Base-by-base conservation (phyloP, 2,797 vertebrate genomes). In the Chelidonichthys spinosus region DNA sequence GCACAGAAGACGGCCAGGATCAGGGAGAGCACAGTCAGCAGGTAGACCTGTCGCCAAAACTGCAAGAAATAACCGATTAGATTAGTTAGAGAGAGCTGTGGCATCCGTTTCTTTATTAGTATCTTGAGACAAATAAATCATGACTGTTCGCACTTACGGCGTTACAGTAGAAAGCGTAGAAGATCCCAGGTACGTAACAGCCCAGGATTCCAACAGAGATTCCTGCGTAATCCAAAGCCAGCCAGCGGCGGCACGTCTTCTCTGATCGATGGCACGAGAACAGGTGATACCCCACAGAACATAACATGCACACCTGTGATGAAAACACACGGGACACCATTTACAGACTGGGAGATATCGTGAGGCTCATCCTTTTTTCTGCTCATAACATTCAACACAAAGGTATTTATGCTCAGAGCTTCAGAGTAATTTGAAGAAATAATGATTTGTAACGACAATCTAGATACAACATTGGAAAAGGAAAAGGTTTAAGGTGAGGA, bases 81-180 rank as follows among this genome's bases (percentile, higher is more conserved):
- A 49, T 7, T 10, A 4, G 66, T 44, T 9, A 33, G n/a, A 75
- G 50, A 1, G 4, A 53, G 25, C n/a, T n/a, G n/a, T n/a, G n/a
- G n/a, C 17, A 13, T 25, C 6, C 0, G 3, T n/a, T 37, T 40
- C 6, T 44, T 39, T 36, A 9, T 33, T 17, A 49, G 47, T 40
- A 52, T 50, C 5, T 18, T 14, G 5, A 44, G 8, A 14, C 15
- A 39, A 47, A n/a, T 2, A 36, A 33, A 32, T 6, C n/a, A 33
- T 9, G n/a, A 59, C 11, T 9, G 1, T 53, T 63, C 9, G 2
- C 15, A 74, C 96, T 92, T 93, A 99, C 98, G 3, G 96, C 95
- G 55, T 96, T 96, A 89, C 98, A 99, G 84, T 99, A 99, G 93
- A 99, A 99, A 17, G 98, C 97, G 7, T 99, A 99, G 93, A 98